A percentile compares a stretch with the other conserved stretches of the same genome.
Evolutionary conservation across 2,113 vertebrate species (phyloP).

Genomic region (Oryzias woworae): DNA sequence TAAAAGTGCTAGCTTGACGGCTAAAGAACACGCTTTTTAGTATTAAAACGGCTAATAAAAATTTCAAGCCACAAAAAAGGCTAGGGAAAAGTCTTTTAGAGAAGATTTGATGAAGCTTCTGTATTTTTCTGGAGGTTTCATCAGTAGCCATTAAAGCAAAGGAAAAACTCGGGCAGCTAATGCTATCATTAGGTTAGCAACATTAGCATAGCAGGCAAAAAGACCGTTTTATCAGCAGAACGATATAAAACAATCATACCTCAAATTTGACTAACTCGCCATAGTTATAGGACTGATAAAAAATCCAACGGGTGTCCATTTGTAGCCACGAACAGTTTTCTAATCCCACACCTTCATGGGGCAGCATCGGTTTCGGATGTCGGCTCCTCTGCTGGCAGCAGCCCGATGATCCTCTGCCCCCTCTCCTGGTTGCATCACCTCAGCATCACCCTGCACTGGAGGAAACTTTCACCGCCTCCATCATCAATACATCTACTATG

Average conservation of each 20-base stretch:
- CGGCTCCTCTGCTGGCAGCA: conserved; percentile 46
- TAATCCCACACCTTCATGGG: conserved; percentile 6
- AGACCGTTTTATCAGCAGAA: conserved; percentile 10
- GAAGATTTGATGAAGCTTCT: background rate
- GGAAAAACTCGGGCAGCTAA: conserved; percentile 33
- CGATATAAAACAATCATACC: conserved; percentile 39
- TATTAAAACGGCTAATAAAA: conserved; percentile 6
- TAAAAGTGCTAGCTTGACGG: conserved; percentile 29
- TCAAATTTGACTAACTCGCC: conserved; percentile 12
- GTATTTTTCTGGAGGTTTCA: conserved; percentile 2
- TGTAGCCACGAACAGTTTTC: background rate
- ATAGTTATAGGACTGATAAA: background rate
- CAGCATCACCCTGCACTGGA: conserved; percentile 45
- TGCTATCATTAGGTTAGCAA: conserved; percentile 53
- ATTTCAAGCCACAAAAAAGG: background rate
- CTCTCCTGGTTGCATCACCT: conserved; percentile 67
- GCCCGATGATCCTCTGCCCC: conserved; percentile 50
- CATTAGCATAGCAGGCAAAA: conserved; percentile 59
- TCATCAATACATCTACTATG: too few relatives aligned
- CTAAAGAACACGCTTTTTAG: conserved; percentile 4
- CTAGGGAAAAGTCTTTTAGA: accelerated
- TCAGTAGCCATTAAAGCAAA: conserved; percentile 4
- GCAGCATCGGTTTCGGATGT: conserved; percentile 54
- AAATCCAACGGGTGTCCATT: conserved; percentile 25
- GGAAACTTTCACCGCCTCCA: too few relatives aligned